These are phyloP conservation scores for Drosophila sp. DNA, from an alignment of 1,140 invertebrate genomes.

Conservation along the genomic window DNA sequence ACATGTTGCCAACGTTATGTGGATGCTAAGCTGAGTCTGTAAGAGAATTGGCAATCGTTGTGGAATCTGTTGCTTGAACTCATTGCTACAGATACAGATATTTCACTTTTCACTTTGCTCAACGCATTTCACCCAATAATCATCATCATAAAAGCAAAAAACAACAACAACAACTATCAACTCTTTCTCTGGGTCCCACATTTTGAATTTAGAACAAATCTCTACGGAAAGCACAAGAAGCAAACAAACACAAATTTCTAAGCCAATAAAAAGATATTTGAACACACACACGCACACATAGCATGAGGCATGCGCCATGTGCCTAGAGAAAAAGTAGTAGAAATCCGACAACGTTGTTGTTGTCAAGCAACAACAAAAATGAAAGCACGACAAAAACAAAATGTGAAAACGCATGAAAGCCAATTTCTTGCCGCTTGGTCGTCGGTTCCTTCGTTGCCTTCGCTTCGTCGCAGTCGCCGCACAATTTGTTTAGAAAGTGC, in stretches of 20 bases:
- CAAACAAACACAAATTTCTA: constrained; percentile 59
- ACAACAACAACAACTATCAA: constrained; percentile 26
- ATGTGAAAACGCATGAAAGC: constrained; percentile 83
- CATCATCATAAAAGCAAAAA: constrained; percentile 40
- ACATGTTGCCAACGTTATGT: constrained; percentile 35
- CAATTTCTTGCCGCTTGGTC: constrained; percentile 58
- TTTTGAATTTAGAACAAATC: constrained; percentile 81
- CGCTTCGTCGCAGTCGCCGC: constrained; percentile 56
- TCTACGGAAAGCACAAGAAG: constrained; percentile 57
- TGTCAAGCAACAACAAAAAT: constrained; percentile 60
- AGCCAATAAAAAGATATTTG: constrained; percentile 77
- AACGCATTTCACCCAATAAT: constrained; percentile 69
- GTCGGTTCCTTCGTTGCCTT: constrained; percentile 38
- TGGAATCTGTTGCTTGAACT: constrained; percentile 25
- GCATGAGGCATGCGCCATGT: constrained; percentile 38
- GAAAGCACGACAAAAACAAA: constrained; percentile 83
- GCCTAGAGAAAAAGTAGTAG: constrained; percentile 70
- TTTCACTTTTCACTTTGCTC: constrained; percentile 66
- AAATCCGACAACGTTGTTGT: constrained; percentile 66
- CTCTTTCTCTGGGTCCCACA: constrained; percentile 73
- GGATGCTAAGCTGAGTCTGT: constrained; percentile 12
- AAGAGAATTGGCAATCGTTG: constrained; percentile 9
- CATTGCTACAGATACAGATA: constrained; percentile 43
- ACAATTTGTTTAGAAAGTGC: constrained; percentile 84
- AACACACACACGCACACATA: constrained; percentile 55